Base-by-base conservation (phyloP, 2,797 vertebrate species). In the Pangasius larnaudii region DNA sequence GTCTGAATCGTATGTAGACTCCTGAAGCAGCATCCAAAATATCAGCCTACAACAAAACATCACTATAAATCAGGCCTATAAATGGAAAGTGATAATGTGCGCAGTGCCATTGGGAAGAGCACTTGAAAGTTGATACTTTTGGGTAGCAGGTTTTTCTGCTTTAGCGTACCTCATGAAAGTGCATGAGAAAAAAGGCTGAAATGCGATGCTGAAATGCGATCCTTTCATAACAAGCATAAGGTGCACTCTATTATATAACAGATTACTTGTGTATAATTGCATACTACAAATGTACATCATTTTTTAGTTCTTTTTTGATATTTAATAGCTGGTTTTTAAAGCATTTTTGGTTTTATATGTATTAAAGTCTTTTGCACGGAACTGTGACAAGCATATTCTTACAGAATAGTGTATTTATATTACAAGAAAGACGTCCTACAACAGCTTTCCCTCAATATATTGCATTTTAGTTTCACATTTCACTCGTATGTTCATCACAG, bases 1-100 rank as follows among this genome's bases (percentile, higher is more conserved):
- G 92, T 90, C 96, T 93, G 93, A 97, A 97, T 90, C 94, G 91
- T 82, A 97, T 91, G 69, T 95, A 94, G 87, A 94, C 89, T 0
- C 95, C 96, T 89, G 95, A 96, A 81, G 96, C 96, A 93, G 94
- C 92, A 92, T 96, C 95, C 78, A 97, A 91, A 71, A 97, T 92
- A 74, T 95, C 90, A 33, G 95, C 95, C 96, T 97, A 90, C 30
- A 91, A 93, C 36, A 88, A 33, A 46, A 84, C 59, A 33, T 11
- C 8, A 30, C 36, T 42, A 46, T 42, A 61, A 61, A 42, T 63
- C 58, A 42, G 19, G 33, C 10, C 11, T 13, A 24, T 33, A 56
- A 10, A 30, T 19, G 42, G 3, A 83, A n/a, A 36, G 59, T 18
- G 27, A 65, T 16, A 14, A 39, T 11, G 14, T 69, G n/a, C 2